Evolutionary conservation across 2,797 vertebrate genomes (phyloP).

Genomic region (Ataeniobius toweri): DNA sequence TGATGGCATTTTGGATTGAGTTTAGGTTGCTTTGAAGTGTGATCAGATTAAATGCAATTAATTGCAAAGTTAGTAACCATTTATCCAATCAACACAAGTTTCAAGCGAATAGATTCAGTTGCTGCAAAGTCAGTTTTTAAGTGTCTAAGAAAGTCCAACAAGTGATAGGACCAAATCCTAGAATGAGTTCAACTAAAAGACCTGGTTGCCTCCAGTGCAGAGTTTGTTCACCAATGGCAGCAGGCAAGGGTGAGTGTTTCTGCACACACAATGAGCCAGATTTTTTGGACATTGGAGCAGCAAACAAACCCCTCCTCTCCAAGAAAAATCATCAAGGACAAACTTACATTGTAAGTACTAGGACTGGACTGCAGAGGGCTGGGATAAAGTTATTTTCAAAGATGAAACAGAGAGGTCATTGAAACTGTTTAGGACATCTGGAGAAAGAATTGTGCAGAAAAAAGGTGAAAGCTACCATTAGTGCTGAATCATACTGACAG

Average conservation of each 20-base stretch:
- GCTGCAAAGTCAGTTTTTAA: background rate
- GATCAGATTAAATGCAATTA: background rate
- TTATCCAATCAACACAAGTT: background rate
- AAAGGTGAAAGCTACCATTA: too few relatives aligned
- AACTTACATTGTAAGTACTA: too few relatives aligned
- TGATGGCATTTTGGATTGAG: background rate
- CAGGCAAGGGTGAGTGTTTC: background rate
- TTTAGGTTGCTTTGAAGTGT: background rate
- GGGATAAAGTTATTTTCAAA: too few relatives aligned
- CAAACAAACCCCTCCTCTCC: background rate
- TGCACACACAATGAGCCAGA: background rate
- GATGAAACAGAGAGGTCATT: too few relatives aligned
- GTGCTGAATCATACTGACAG: too few relatives aligned
- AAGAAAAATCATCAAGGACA: too few relatives aligned
- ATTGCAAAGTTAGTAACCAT: background rate
- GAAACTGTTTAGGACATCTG: too few relatives aligned
- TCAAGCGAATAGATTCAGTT: background rate
- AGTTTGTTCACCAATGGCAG: background rate
- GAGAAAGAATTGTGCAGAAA: too few relatives aligned
- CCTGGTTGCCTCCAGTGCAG: background rate
- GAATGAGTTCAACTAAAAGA: background rate
- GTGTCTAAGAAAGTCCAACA: background rate
- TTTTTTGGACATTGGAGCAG: background rate
- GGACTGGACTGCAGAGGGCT: too few relatives aligned
- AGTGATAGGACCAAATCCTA: background rate